phyloP scores from a whole-genome alignment of 2,113 vertebrate genomes.

The Cardinalis cardinalis region DNA sequence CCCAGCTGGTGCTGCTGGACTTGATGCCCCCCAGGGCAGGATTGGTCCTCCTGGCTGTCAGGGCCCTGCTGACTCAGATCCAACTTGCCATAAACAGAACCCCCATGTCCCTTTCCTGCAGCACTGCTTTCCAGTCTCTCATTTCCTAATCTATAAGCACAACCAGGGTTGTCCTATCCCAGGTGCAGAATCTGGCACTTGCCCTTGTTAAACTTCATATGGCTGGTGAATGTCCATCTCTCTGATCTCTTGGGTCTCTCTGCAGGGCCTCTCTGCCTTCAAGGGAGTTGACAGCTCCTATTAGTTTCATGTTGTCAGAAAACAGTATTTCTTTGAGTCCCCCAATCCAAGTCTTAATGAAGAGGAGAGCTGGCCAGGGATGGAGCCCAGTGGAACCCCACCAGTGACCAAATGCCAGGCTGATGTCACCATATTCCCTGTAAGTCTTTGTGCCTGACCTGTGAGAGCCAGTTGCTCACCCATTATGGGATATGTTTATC shows the following conservation, averaged over 20 bases:
- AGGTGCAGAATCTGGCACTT: background rate
- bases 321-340: background rate
- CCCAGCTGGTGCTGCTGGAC: fast-evolving
- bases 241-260: fast-evolving
- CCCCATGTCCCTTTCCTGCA: fast-evolving
- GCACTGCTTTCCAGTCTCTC: background rate
- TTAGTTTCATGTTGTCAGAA: background rate
- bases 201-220: background rate
- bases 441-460: background rate
- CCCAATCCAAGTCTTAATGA: background rate
- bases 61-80: background rate
- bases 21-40: fast-evolving
- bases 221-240: background rate
- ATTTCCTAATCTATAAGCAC: fast-evolving
- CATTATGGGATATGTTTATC: too few relatives aligned
- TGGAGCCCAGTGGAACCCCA: background rate
- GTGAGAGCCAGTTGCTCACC: background rate
- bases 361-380: background rate
- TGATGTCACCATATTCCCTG: background rate
- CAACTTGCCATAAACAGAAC: background rate
- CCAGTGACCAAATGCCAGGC: background rate
- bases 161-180: fast-evolving
- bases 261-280: background rate
- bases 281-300: background rate
- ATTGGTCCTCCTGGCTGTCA: background rate